phyloP scores from a whole-genome alignment of 2,113 vertebrate species.

The Patagioenas fasciata region DNA sequence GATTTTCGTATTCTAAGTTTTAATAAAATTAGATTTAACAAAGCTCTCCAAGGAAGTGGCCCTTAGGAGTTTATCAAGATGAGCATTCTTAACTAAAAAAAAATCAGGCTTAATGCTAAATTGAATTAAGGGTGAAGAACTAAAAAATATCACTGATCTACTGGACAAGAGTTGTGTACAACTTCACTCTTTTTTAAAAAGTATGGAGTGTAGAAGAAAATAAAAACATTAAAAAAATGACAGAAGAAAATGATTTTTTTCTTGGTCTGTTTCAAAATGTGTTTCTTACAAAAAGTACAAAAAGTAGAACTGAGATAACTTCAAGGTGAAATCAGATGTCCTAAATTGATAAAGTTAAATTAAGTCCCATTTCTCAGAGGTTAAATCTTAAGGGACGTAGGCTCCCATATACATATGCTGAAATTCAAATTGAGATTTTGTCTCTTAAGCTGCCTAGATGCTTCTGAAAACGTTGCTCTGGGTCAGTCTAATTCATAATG shows the following conservation, averaged over 20 bases:
- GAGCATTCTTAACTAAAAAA: conserved; percentile 36
- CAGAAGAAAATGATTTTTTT: not conserved
- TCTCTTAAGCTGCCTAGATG: not conserved
- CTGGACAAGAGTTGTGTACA: not conserved
- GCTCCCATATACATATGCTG: not conserved
- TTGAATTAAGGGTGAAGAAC: conserved; percentile 54
- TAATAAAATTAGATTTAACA: conserved; percentile 76
- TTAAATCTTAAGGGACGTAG: not conserved
- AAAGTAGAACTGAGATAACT: not conserved
- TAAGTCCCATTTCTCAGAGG: not conserved
- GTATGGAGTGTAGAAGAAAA: not conserved
- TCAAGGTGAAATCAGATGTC: not conserved
- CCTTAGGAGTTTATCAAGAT: conserved; percentile 70
- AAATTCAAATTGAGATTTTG: not conserved
- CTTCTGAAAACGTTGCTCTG: not conserved
- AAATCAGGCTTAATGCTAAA: conserved; percentile 56
- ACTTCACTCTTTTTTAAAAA: not conserved
- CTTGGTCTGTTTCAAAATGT: not conserved
- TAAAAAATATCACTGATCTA: not conserved
- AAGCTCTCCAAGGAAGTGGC: conserved; percentile 43
- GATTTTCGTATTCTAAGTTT: conserved; percentile 67
- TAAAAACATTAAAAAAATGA: not conserved
- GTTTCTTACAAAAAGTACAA: not conserved
- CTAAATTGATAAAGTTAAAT: not conserved
- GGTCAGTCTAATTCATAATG: not conserved